phyloP scores from a whole-genome alignment of 2,113 vertebrate species.

The Sinocyclocheilus rhinocerous region DNA sequence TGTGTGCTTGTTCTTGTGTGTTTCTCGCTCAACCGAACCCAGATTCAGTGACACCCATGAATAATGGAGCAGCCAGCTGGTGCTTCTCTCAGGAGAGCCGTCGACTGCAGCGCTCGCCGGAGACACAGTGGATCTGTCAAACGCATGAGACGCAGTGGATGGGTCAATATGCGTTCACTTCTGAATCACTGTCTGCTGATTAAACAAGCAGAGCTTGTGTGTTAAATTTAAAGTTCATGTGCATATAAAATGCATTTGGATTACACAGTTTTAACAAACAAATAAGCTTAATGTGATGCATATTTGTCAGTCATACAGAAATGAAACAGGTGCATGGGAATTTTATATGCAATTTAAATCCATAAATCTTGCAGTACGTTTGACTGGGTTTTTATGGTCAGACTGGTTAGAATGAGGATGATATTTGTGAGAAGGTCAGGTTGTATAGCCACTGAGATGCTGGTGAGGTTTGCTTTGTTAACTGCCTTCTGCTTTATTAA shows the following conservation, averaged over 20 bases:
- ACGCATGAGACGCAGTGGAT: too few relatives aligned
- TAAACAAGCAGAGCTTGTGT: too few relatives aligned
- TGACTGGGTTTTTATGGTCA: background rate
- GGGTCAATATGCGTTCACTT: too few relatives aligned
- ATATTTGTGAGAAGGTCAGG: constrained; percentile 25
- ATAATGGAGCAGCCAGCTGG: background rate
- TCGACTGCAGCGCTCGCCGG: too few relatives aligned
- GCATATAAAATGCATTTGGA: too few relatives aligned
- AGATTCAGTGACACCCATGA: background rate
- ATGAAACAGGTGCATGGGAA: too few relatives aligned
- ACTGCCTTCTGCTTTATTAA: constrained; percentile 29
- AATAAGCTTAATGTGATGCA: background rate
- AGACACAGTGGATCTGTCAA: too few relatives aligned
- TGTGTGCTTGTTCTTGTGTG: background rate
- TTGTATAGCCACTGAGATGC: background rate
- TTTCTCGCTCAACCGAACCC: background rate
- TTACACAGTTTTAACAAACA: background rate
- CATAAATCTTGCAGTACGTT: background rate
- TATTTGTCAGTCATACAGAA: background rate
- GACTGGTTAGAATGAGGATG: background rate
- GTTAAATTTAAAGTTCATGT: too few relatives aligned
- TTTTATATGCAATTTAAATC: too few relatives aligned
- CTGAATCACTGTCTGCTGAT: too few relatives aligned
- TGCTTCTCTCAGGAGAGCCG: background rate
- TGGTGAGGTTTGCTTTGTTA: background rate